Base-by-base conservation (phyloP, 1,140 invertebrate genomes). In the Macrocentrus cingulum region DNA sequence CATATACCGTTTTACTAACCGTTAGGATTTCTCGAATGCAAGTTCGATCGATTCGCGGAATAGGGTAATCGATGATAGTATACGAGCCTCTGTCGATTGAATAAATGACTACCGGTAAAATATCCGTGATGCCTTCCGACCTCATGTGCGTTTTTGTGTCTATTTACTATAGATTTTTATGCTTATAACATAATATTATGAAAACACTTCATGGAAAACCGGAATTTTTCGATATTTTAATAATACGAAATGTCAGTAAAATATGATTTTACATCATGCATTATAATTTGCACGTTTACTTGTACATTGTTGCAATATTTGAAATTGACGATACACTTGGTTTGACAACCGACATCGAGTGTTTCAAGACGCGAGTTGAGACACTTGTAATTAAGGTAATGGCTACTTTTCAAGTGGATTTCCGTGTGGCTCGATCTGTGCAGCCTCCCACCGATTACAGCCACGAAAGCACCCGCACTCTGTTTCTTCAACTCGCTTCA, bases 331-430 rank as follows among this genome's bases (percentile, higher is more conserved):
- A 32, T 46, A 29, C 29, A 32, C 34, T 23, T 49, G 23, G 15
- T 32, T 46, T 45, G 54, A 56, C 54, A 48, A 48, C 41, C 36
- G 41, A 56, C 54, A 48, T 56, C 19, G 29, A 48, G 23, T 37
- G 13, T 49, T 9, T 9, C 46, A 34, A 32, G 23, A 23, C 23
- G 25, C 29, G 23, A 32, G 15, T 29, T 64, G 68, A 72, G 66
- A 76, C 71, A 56, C 66, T 61, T 69, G 74, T 75, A 77, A 76
- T 77, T 77, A 75, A 74, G 67, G 71, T 77, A 77, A 77, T 77
- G 73, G 71, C 69, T 75, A 76, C 75, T 75, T 77, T 75, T 76
- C 74, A 75, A 74, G 67, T 73, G 64, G 66, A 71, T 77, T 76
- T 77, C 75, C 75, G 74, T 76, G 74, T 74, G 69, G 63, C 65